Evolutionary conservation across 2,113 vertebrate genomes (phyloP).

Genomic region (Boleophthalmus pectinirostris): DNA sequence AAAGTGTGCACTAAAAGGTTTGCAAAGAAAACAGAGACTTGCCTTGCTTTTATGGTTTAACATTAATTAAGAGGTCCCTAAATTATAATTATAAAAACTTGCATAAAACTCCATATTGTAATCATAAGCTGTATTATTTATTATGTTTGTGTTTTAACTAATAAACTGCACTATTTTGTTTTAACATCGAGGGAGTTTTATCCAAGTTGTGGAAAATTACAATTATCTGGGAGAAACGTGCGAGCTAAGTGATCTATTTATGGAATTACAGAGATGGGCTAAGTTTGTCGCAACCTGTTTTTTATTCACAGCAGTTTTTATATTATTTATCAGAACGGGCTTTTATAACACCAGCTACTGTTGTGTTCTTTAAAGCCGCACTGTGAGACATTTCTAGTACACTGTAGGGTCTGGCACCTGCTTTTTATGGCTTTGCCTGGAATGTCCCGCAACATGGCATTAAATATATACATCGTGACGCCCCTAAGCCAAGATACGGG

Average conservation of each 20-base stretch:
- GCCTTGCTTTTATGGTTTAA: no score
- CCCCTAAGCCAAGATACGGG: not conserved
- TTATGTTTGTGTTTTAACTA: not conserved
- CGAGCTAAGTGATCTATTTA: slow-evolving; percentile 18
- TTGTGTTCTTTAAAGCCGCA: not conserved
- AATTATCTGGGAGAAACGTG: slow-evolving; percentile 27
- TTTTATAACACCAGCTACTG: no score
- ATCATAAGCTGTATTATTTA: no score
- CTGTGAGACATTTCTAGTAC: no score
- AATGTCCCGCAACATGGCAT: not conserved
- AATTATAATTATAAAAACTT: not conserved
- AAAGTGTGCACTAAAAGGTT: no score
- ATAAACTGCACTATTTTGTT: not conserved
- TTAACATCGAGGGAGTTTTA: not conserved
- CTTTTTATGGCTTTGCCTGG: not conserved
- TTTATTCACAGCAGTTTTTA: not conserved
- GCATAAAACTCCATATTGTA: not conserved
- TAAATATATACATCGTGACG: not conserved
- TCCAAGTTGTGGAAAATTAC: slow-evolving; percentile 34
- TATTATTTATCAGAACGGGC: not conserved
- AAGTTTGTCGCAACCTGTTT: not conserved
- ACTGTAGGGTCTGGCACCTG: no score
- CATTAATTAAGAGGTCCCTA: no score
- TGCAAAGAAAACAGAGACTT: no score
- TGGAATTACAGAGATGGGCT: slow-evolving; percentile 21